Evolutionary conservation across 2,888 invertebrate genomes (phyloP).

Genomic region (Panzeria rudis): DNA sequence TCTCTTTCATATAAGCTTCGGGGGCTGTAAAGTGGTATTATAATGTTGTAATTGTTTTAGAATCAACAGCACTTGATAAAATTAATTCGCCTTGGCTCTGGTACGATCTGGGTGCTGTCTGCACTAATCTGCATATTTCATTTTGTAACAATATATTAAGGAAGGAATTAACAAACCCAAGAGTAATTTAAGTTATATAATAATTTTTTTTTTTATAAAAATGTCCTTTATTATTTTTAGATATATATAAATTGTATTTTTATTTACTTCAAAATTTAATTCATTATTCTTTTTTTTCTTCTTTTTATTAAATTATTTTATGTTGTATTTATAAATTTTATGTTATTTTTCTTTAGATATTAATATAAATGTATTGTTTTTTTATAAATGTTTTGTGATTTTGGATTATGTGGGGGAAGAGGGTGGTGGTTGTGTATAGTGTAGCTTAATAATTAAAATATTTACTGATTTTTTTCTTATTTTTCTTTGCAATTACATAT

Average conservation of each 20-base stretch:
- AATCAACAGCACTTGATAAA: no score
- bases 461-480: slow-evolving; percentile 45
- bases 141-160: no score
- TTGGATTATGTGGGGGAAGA: slow-evolving; percentile 41
- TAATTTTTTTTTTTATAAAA: slow-evolving; percentile 39
- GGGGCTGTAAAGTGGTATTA: no score
- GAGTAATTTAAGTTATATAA: no score
- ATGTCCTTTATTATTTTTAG: slow-evolving; percentile 65
- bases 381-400: slow-evolving; percentile 73
- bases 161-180: no score
- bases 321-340: slow-evolving; percentile 65
- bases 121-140: no score
- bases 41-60: no score
- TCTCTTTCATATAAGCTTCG: no score
- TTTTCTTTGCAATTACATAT: slow-evolving; percentile 56
- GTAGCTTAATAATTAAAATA: slow-evolving; percentile 66
- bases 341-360: slow-evolving; percentile 43
- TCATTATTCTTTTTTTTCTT: slow-evolving; percentile 57
- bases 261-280: slow-evolving; percentile 71
- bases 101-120: no score
- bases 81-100: no score
- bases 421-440: slow-evolving; percentile 44
- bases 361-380: slow-evolving; percentile 72
- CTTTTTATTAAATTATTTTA: slow-evolving; percentile 55
- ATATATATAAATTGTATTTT: slow-evolving; percentile 72